Base-by-base conservation (phyloP, 2,113 vertebrate species). In the Petroica traversi region DNA sequence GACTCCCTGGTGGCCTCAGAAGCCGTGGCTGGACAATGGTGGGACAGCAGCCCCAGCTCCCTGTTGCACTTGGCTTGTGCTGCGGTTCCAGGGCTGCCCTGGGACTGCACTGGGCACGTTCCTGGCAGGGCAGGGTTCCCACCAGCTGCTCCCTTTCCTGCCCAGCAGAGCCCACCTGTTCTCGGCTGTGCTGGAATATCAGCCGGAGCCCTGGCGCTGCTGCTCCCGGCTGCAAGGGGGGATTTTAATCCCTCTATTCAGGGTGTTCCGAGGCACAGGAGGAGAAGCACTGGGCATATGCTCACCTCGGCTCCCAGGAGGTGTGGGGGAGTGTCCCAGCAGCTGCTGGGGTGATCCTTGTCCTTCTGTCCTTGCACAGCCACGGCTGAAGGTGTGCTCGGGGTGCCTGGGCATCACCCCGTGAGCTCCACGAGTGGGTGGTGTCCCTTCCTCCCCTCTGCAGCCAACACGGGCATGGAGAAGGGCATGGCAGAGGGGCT, bases 211-310 rank as follows among this genome's bases (percentile, higher is more conserved):
- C 61, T 38, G 62, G 77, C 86, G 91, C 83, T 45, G 40, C 12
- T 48, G 22, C 54, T 62, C 58, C 64, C 54, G 84, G 58, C 76
- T 3, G 8, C 38, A 22, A 31, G 43, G 85, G 76, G 79, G 14
- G 78, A 9, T 57, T 82, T 95, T 96, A 96, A 97, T 96, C 95
- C 91, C 49, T 84, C 91, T 91, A 90, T 97, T 95, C 92, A 97
- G 66, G 63, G 22, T 2, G 36, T 79, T 93, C 66, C 0, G 3
- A 85, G 68, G 75, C 75, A 25, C 89, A 94, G 93, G 88, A 95
- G 94, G 95, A 63, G 54, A 69, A 85, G 80, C 88, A 66, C 68
- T 91, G 4, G 4, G 91, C 85, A 68, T 67, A 58, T 86, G 93
- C 49, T 92, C 94, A 84, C 91, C 91, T 92, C 71, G 0, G 18